phyloP scores from a whole-genome alignment of 2,888 invertebrate genomes.

The Cybosia mesomella region DNA sequence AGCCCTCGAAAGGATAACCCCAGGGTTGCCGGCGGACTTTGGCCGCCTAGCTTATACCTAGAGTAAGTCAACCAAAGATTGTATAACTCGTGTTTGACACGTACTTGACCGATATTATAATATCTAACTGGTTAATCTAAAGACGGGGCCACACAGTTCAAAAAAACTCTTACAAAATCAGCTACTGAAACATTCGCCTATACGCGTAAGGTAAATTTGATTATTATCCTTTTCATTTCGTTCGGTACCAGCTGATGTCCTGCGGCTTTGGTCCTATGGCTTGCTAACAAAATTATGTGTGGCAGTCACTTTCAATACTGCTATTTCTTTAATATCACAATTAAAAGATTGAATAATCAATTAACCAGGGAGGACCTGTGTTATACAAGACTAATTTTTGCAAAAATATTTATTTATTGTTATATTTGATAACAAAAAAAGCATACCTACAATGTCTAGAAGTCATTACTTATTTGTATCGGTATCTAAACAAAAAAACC shows the following conservation, averaged over 20 bases:
- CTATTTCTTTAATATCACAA: not conserved
- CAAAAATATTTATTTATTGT: too few relatives aligned
- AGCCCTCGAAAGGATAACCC: too few relatives aligned
- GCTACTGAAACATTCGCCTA: constrained; percentile 11
- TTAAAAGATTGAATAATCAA: constrained; percentile 2
- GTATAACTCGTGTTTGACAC: constrained; percentile 18
- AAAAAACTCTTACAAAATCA: constrained; percentile 23
- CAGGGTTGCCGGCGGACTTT: too few relatives aligned
- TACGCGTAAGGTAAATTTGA: constrained; percentile 1
- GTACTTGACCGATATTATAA: constrained; percentile 30
- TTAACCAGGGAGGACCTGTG: too few relatives aligned
- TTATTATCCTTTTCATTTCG: constrained; percentile 4
- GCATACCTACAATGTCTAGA: too few relatives aligned
- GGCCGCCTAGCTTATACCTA: not conserved
- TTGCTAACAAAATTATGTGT: not conserved
- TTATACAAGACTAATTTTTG: too few relatives aligned
- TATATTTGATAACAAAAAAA: too few relatives aligned
- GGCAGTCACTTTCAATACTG: not conserved
- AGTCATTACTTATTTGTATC: too few relatives aligned
- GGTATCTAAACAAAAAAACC: too few relatives aligned
- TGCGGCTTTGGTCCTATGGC: not conserved
- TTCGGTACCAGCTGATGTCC: not conserved
- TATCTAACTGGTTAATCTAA: constrained; percentile 27
- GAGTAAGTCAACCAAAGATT: constrained; percentile 13
- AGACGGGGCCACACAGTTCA: constrained; percentile 10